Evolutionary conservation across 2,113 vertebrate genomes (phyloP).

Genomic region (Pandion haliaetus): DNA sequence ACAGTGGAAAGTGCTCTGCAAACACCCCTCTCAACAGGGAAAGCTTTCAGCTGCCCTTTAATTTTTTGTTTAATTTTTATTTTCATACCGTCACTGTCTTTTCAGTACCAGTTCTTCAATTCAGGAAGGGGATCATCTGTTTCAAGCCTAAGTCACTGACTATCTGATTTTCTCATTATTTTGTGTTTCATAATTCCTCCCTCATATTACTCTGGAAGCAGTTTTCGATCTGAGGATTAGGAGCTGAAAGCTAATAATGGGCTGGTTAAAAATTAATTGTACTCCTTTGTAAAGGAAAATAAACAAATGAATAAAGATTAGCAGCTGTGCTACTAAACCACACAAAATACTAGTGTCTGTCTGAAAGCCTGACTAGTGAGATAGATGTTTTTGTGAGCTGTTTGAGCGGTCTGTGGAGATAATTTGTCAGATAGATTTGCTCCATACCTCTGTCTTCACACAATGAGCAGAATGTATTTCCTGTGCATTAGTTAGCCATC

Average conservation of each 20-base stretch:
- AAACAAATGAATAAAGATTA: slow-evolving; percentile 18
- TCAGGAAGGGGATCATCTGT: not conserved
- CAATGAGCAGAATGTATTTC: not conserved
- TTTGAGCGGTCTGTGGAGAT: not conserved
- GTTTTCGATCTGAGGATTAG: not conserved
- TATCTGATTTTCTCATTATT: not conserved
- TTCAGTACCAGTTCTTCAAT: not conserved
- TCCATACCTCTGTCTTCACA: not conserved
- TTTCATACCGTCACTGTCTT: not conserved
- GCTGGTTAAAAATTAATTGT: not conserved
- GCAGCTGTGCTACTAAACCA: not conserved
- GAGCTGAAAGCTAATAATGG: not conserved
- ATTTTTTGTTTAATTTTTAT: not conserved
- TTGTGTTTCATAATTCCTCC: not conserved
- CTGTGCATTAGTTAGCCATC: not conserved
- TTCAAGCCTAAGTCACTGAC: not conserved
- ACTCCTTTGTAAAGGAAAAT: not conserved
- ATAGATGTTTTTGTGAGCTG: not conserved
- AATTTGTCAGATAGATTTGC: not conserved
- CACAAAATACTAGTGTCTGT: not conserved
- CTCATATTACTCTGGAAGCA: not conserved
- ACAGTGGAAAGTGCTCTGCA: not conserved
- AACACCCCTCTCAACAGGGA: not conserved
- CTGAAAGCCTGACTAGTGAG: not conserved
- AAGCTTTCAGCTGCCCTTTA: not conserved